Conservation (phyloP, 2,113 vertebrate genomes). For the Bufo gargarizans region DNA sequence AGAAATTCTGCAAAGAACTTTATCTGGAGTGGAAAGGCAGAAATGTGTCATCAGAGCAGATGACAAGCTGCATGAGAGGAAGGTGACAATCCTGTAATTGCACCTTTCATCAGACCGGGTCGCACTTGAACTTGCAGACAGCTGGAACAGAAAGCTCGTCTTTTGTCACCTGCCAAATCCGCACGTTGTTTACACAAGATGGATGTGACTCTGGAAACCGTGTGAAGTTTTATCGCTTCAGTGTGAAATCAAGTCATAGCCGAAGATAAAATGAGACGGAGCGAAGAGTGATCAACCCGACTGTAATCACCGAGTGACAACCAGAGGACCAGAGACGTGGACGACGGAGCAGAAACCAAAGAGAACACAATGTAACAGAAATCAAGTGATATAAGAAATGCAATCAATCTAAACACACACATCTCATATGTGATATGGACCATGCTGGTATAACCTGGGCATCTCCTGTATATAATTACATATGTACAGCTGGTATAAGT, state of each 20-base stretch:
- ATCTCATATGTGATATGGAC: too few relatives aligned
- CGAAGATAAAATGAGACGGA: neutral
- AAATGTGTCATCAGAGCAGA: neutral
- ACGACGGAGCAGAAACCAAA: neutral
- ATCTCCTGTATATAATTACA: too few relatives aligned
- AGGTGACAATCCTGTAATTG: conserved; percentile 21
- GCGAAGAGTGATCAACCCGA: neutral
- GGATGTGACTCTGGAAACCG: neutral
- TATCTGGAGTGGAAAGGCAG: neutral
- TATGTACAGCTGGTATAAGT: too few relatives aligned
- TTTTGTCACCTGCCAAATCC: conserved; percentile 38
- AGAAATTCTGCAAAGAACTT: neutral
- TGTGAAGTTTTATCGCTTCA: neutral
- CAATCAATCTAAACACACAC: too few relatives aligned
- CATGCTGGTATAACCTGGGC: too few relatives aligned
- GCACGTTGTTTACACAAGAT: neutral
- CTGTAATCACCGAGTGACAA: neutral
- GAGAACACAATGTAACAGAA: too few relatives aligned
- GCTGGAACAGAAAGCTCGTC: neutral
- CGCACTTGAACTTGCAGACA: conserved; percentile 7
- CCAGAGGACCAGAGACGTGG: neutral
- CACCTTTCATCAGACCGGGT: neutral
- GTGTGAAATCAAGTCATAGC: neutral
- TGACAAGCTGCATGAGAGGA: neutral
- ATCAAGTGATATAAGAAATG: too few relatives aligned